These are phyloP conservation scores for Australoheros facetus DNA, from an alignment of 2,797 vertebrate genomes.

Conservation along the genomic window DNA sequence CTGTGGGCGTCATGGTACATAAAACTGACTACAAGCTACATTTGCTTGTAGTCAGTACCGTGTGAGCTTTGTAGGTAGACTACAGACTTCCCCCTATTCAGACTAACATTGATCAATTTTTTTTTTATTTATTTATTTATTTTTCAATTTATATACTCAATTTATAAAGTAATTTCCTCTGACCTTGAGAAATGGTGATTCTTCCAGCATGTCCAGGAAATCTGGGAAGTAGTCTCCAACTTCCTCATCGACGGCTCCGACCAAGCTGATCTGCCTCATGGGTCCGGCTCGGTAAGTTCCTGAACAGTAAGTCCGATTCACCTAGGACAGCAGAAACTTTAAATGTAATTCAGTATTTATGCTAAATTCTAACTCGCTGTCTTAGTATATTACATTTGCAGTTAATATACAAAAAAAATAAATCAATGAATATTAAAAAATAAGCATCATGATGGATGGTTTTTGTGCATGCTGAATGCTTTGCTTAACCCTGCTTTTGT, in stretches of 20 bases:
- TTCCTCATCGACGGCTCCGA: slow-evolving; percentile 97
- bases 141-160: too few relatives aligned
- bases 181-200: slow-evolving; percentile 98
- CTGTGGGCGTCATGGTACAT: not conserved
- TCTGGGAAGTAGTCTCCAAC: slow-evolving; percentile 98
- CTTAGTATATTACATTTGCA: not conserved
- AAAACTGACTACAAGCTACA: not conserved
- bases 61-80: not conserved
- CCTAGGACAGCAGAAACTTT: slow-evolving; percentile 74
- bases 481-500: too few relatives aligned
- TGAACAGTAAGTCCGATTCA: slow-evolving; percentile 95
- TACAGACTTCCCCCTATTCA: not conserved
- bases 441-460: too few relatives aligned
- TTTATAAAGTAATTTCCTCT: slow-evolving; percentile 16
- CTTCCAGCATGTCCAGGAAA: slow-evolving; percentile 98
- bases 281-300: slow-evolving; percentile 96
- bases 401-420: not conserved
- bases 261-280: slow-evolving; percentile 98
- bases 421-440: not conserved
- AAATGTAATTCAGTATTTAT: not conserved
- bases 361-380: not conserved
- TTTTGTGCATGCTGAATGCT: too few relatives aligned
- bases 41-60: rapidly evolving
- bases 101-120: not conserved
- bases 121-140: too few relatives aligned